Evolutionary conservation across 92 coral and sea anemone genomes (phyloP).

Genomic region (Phymanthus crucifer): DNA sequence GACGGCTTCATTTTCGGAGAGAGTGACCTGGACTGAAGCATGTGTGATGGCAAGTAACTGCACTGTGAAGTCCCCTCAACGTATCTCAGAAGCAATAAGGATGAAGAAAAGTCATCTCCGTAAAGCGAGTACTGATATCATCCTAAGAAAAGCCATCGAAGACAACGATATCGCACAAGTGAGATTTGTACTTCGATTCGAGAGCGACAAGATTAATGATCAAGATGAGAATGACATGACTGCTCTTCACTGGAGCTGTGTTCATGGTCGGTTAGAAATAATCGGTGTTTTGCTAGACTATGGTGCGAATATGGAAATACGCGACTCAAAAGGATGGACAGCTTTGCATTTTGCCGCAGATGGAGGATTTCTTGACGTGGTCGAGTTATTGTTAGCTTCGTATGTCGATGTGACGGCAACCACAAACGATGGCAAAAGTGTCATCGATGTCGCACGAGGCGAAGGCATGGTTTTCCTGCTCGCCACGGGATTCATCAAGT

Average conservation of each 20-base stretch:
- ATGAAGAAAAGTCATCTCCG: slow-evolving; percentile 4
- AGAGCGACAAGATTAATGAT: slow-evolving; percentile 64
- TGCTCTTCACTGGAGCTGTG: slow-evolving; percentile 74
- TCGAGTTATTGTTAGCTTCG: slow-evolving; percentile 64
- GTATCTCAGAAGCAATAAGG: neutral
- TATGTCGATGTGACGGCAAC: slow-evolving; percentile 67
- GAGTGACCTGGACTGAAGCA: neutral
- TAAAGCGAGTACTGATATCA: slow-evolving; percentile 38
- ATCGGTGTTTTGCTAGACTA: slow-evolving; percentile 67
- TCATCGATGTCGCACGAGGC: slow-evolving; percentile 81
- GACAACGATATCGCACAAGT: slow-evolving; percentile 78
- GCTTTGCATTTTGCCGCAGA: slow-evolving; percentile 78
- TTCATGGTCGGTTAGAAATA: slow-evolving; percentile 71
- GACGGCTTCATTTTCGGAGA: neutral
- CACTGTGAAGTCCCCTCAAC: neutral
- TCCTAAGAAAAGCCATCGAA: slow-evolving; percentile 73
- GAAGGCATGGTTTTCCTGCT: slow-evolving; percentile 87
- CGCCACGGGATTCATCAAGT: slow-evolving; percentile 74
- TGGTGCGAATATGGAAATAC: slow-evolving; percentile 77
- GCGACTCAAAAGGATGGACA: slow-evolving; percentile 82
- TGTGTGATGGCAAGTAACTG: neutral
- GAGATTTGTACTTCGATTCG: slow-evolving; percentile 65
- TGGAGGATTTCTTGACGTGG: slow-evolving; percentile 70
- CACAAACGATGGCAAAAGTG: slow-evolving; percentile 72
- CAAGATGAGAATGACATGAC: slow-evolving; percentile 82